phyloP scores from a whole-genome alignment of 2,113 vertebrate species.

The Maccullochella peelii region DNA sequence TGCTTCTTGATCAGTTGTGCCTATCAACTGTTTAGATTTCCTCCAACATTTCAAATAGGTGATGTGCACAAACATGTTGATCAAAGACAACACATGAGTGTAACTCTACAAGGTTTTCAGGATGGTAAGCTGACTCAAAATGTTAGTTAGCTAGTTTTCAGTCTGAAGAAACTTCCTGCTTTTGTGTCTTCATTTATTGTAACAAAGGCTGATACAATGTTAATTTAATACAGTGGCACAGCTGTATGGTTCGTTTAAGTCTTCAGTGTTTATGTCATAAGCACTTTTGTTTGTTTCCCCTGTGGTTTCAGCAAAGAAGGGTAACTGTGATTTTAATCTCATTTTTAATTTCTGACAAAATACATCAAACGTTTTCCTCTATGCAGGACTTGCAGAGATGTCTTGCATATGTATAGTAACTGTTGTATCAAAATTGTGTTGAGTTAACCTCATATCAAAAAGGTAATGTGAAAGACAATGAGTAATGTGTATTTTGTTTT shows the following conservation, averaged over 20 bases:
- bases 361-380: not conserved
- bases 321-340: not conserved
- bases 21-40: not conserved
- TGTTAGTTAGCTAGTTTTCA: not conserved
- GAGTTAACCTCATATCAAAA: not conserved
- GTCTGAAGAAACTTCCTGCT: constrained; percentile 4
- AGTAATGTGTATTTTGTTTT: too few species aligned
- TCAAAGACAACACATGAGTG: not conserved
- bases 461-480: not conserved
- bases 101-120: not conserved
- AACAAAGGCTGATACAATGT: not conserved
- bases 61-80: not conserved
- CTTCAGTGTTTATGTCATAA: not conserved
- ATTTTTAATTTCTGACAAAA: not conserved
- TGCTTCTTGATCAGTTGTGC: not conserved
- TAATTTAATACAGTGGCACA: not conserved
- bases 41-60: not conserved
- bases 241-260: not conserved
- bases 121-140: constrained; percentile 8
- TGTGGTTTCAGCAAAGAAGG: not conserved
- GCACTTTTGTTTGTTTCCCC: not conserved
- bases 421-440: not conserved
- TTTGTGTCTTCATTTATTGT: not conserved
- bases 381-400: not conserved
- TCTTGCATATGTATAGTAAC: not conserved